These are phyloP conservation scores for Tenthredo amoena DNA, from an alignment of 2,888 invertebrate species.

Conservation along the genomic window DNA sequence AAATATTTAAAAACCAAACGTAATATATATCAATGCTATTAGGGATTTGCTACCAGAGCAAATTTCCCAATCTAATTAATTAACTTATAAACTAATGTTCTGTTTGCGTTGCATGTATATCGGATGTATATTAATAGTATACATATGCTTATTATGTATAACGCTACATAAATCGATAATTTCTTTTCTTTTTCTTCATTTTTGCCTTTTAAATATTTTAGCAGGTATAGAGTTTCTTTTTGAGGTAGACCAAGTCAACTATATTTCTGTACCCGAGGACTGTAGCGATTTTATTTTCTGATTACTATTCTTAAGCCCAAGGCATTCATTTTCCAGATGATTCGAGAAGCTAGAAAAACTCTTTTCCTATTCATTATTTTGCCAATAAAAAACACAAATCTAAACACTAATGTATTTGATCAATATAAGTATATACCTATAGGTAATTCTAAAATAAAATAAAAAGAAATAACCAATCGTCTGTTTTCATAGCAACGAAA, in stretches of 20 bases:
- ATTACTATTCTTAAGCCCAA: not conserved
- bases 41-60: slow-evolving; percentile 64
- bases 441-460: not conserved
- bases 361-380: not conserved
- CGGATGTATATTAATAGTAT: slow-evolving; percentile 40
- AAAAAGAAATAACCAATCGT: not conserved
- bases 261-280: slow-evolving; percentile 63
- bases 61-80: slow-evolving; percentile 57
- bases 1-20: slow-evolving; percentile 68
- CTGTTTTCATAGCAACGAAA: not conserved
- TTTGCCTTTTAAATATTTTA: slow-evolving; percentile 62
- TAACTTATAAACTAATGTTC: slow-evolving; percentile 52
- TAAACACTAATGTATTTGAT: slow-evolving; percentile 6
- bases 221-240: slow-evolving; percentile 72
- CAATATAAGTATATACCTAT: not conserved
- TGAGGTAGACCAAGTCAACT: slow-evolving; percentile 74
- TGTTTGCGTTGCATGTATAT: slow-evolving; percentile 38
- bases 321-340: not conserved
- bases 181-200: slow-evolving; percentile 62
- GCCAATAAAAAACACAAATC: not conserved
- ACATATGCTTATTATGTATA: slow-evolving; percentile 58
- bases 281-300: slow-evolving; percentile 25
- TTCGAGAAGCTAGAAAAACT: not conserved
- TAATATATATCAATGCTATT: slow-evolving; percentile 57
- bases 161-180: slow-evolving; percentile 50